phyloP scores from a whole-genome alignment of 1,140 invertebrate genomes.

The Calephelis nemesis region DNA sequence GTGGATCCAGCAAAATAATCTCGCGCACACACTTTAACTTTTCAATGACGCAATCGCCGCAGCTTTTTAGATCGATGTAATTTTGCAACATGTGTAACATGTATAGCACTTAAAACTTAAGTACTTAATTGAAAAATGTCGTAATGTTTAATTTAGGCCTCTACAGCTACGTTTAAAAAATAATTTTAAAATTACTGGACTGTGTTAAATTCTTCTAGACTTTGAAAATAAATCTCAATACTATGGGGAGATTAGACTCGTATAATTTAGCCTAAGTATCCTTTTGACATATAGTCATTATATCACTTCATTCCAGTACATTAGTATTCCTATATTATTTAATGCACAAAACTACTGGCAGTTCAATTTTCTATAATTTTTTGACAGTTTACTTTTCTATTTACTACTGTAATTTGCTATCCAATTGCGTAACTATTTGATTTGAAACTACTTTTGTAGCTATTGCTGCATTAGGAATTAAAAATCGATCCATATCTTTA shows the following conservation, averaged over 20 bases:
- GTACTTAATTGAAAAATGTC: not conserved
- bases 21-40: not conserved
- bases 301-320: too few species aligned
- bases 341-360: not conserved
- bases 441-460: constrained; percentile 88
- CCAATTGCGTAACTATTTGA: constrained; percentile 78
- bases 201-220: too few species aligned
- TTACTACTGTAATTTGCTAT: constrained; percentile 53
- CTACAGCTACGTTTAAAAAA: not conserved
- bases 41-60: not conserved
- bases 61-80: not conserved
- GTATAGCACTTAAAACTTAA: not conserved
- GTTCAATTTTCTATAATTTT: not conserved
- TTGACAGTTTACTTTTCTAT: constrained; percentile 24
- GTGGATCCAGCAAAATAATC: too few species aligned
- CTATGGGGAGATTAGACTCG: too few species aligned
- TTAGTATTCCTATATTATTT: too few species aligned
- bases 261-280: too few species aligned
- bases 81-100: not conserved
- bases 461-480: constrained; percentile 94
- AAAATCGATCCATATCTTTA: constrained; percentile 93
- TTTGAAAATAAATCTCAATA: too few species aligned
- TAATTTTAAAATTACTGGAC: too few species aligned
- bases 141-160: not conserved
- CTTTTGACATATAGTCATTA: too few species aligned